Base-by-base conservation (phyloP, 2,888 invertebrate genomes). In the Hemistola chrysoprasaria region DNA sequence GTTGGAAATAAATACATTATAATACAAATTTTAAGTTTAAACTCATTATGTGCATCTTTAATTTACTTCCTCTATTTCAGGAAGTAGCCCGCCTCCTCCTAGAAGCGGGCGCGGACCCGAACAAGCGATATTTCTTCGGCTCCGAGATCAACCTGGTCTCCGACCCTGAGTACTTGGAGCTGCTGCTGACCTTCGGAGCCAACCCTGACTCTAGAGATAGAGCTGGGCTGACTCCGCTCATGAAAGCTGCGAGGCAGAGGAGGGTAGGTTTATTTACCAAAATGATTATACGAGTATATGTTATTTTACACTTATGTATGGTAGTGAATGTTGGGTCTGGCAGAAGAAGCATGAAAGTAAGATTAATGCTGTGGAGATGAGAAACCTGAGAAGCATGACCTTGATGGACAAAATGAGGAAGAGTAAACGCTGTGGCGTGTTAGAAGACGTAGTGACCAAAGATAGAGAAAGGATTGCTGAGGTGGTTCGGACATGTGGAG, bases 91-190 rank as follows among this genome's bases (percentile, higher is more conserved):
- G 91, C 56, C 86, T 95, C 21, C 89, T 97, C 1, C 84, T 97
- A 16, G 94, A 96, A 63, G 92, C 94, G 54, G 97, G 97, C 0
- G 97, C 97, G 0, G 94, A 97, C 75, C 95, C 97, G 3, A 97
- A 97, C 80, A 95, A 96, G 64, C 91, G 95, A n/a, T 96, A 97
- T 78, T 97, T 97, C 83, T 95, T 96, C 73, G 97, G 97, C 3
- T 91, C 95, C 0, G 97, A 98, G 82, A 95, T 98, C 64, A 97
- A 97, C 77, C 89, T 97, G 65, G 93, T 97, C 1, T 95, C 94
- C 0, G 95, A 97, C 62, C 87, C 94, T 33, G 93, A 95, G 56
- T 96, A 95, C 65, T 73, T 97, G 73, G 94, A 95, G 67, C 85
- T 97, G 53, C 84, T 97, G 48, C 90, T 98, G 40, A 93, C 92